phyloP scores from a whole-genome alignment of 2,888 invertebrate genomes.

The Ichneumon xanthorius region DNA sequence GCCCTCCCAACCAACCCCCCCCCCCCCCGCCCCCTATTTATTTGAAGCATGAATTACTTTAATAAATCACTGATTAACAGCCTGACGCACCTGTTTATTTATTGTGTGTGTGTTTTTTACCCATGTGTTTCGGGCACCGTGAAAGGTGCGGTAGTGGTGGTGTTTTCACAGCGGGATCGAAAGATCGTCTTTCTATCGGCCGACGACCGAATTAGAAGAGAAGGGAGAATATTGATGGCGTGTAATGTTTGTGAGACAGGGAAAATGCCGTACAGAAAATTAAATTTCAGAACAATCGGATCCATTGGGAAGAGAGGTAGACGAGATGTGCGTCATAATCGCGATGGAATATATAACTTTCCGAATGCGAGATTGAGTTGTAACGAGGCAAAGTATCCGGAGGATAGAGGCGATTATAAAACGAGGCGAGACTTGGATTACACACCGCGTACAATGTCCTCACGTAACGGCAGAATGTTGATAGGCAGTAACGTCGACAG shows the following conservation, averaged over 20 bases:
- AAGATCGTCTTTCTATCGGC: constrained; percentile 8
- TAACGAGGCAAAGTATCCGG: constrained; percentile 79
- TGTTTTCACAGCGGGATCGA: constrained; percentile 16
- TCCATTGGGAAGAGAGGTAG: constrained; percentile 83
- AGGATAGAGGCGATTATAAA: constrained; percentile 79
- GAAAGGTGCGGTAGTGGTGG: constrained; percentile 16
- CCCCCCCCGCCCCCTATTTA: constrained; percentile 81
- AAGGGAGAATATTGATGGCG: constrained; percentile 15
- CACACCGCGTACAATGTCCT: constrained; percentile 4
- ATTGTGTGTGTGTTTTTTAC: constrained; percentile 71
- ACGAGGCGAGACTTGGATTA: constrained; percentile 56
- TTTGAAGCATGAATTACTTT: constrained; percentile 82
- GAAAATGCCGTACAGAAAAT: constrained; percentile 71
- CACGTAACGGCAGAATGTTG: constrained; percentile 80
- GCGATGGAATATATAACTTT: constrained; percentile 82
- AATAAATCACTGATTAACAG: constrained; percentile 84
- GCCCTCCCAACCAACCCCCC: constrained; percentile 71
- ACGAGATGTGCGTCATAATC: constrained; percentile 79
- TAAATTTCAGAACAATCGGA: constrained; percentile 83
- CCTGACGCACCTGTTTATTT: constrained; percentile 83
- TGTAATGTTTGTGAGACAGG: constrained; percentile 13
- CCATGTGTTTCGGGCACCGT: constrained; percentile 25
- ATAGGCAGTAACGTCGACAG: constrained; percentile 83
- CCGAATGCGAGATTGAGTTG: constrained; percentile 76
- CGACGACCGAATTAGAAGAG: constrained; percentile 6